Evolutionary conservation across 2,888 invertebrate genomes (phyloP).

Genomic region (Mimachlamys varia): DNA sequence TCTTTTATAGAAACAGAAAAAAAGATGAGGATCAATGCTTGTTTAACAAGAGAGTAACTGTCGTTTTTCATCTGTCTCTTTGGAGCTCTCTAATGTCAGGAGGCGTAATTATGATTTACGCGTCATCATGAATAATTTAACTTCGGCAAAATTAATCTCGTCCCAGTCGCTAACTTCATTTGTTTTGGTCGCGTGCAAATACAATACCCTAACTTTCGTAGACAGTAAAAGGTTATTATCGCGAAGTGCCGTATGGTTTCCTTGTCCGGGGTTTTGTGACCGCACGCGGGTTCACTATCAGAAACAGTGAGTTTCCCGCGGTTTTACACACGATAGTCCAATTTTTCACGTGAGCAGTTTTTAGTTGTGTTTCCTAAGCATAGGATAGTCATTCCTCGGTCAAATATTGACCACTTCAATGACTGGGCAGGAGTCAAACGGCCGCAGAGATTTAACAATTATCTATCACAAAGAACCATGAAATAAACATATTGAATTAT

Average conservation of each 20-base stretch:
- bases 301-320: conserved; percentile 11
- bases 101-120: not conserved
- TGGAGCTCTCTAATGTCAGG: not conserved
- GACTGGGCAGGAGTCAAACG: not conserved
- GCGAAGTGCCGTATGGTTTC: not conserved
- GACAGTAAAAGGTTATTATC: conserved; percentile 29
- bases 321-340: not conserved
- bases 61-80: conserved; percentile 6
- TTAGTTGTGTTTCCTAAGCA: not conserved
- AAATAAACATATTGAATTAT: conserved; percentile 9
- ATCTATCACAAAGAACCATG: not conserved
- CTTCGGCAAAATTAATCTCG: not conserved
- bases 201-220: conserved; percentile 12
- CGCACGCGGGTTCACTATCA: conserved; percentile 18
- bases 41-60: not conserved
- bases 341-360: conserved; percentile 14
- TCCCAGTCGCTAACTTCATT: conserved; percentile 4
- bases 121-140: conserved; percentile 14
- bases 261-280: conserved; percentile 8
- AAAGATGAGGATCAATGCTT: not conserved
- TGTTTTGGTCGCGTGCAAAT: conserved; percentile 24
- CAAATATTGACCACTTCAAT: not conserved
- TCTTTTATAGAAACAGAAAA: conserved; percentile 14
- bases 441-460: not conserved
- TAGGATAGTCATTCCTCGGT: not conserved